These are phyloP conservation scores for Burhinus bistriatus DNA, from an alignment of 2,113 vertebrate species.

Conservation along the genomic window DNA sequence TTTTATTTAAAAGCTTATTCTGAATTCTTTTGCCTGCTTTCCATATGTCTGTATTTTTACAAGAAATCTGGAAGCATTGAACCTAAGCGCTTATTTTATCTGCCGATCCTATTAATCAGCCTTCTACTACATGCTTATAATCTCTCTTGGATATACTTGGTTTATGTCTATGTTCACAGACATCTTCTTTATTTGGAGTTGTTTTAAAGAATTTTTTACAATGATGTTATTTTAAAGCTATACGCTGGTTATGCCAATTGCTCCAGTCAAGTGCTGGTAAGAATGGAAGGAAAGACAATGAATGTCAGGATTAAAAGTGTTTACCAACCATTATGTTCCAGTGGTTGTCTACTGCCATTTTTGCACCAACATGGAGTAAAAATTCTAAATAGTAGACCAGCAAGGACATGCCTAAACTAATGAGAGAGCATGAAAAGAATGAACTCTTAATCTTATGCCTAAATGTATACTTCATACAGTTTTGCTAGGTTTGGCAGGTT, in stretches of 20 bases:
- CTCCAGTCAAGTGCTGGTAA: neutral
- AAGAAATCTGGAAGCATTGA: slow-evolving; percentile 3
- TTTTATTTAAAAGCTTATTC: slow-evolving; percentile 28
- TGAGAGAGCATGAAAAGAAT: neutral
- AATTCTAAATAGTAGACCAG: neutral
- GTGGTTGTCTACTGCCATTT: neutral
- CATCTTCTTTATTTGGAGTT: neutral
- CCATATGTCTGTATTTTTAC: neutral
- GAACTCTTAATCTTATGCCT: neutral
- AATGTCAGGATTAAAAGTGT: neutral
- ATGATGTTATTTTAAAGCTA: neutral
- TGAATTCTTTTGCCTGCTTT: slow-evolving; percentile 15
- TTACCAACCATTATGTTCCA: neutral
- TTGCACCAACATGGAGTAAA: neutral
- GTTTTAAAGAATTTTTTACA: neutral
- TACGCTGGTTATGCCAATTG: neutral
- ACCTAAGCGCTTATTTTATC: neutral
- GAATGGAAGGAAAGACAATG: neutral
- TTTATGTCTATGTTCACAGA: neutral
- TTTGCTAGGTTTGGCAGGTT: slow-evolving; percentile 5
- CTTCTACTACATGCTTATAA: neutral
- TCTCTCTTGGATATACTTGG: neutral
- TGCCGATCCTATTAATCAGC: neutral
- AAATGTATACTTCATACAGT: neutral
- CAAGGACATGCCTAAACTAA: neutral